Conservation (phyloP, 2,797 vertebrate species). For the Scarus forsteni region DNA sequence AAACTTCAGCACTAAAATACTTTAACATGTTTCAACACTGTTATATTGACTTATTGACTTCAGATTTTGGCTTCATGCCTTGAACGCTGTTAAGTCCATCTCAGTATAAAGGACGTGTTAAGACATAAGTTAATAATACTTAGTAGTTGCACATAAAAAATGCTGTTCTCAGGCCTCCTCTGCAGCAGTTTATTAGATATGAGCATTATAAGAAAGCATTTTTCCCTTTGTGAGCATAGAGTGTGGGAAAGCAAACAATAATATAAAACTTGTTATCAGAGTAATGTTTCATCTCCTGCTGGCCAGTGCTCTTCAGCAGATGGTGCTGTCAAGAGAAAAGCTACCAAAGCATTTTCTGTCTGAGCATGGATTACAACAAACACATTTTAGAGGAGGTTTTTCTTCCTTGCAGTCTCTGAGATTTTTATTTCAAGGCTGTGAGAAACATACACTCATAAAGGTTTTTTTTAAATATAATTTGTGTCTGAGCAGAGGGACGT, state of each 20-base stretch:
- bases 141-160: constrained; percentile 4
- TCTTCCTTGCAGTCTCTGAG: neutral
- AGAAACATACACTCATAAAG: neutral
- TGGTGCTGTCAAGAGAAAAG: neutral
- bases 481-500: neutral
- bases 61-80: no score
- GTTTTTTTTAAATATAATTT: neutral
- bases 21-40: no score
- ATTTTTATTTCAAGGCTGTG: constrained; percentile 17
- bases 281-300: neutral
- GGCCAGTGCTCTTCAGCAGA: neutral
- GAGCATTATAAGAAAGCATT: neutral
- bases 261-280: neutral
- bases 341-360: constrained; percentile 9
- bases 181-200: neutral
- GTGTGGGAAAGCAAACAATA: neutral
- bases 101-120: neutral
- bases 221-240: neutral
- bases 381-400: neutral
- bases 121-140: constrained; percentile 4
- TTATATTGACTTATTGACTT: no score
- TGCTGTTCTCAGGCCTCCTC: neutral
- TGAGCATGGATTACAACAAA: constrained; percentile 7
- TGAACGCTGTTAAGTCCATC: no score
- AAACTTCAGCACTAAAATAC: no score